Conservation (phyloP, 2,797 vertebrate genomes). For the Taenioides sp. region DNA sequence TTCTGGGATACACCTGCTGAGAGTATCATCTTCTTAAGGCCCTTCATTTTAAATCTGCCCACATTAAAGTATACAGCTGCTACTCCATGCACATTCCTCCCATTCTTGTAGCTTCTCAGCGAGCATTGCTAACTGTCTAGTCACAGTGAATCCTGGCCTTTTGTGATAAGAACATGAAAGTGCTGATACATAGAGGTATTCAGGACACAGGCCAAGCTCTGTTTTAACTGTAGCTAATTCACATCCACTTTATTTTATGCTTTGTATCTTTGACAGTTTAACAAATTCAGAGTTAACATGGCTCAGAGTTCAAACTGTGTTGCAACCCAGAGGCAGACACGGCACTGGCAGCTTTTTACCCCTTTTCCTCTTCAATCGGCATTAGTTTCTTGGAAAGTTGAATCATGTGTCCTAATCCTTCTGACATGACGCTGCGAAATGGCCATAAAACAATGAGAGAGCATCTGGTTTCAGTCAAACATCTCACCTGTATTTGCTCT, state of each 20-base stretch:
- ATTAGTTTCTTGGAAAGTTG: constrained; percentile 30
- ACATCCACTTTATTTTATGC: constrained; percentile 14
- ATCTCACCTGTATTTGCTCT: constrained; percentile 58
- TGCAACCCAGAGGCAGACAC: constrained; percentile 22
- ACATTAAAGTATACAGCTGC: constrained; percentile 34
- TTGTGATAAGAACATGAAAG: constrained; percentile 69
- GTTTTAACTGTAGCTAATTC: constrained; percentile 23
- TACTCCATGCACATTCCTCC: constrained; percentile 62
- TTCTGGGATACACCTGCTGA: not conserved
- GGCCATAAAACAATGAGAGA: constrained; percentile 18
- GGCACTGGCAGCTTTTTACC: constrained; percentile 20
- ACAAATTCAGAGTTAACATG: constrained; percentile 22
- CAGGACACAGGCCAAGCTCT: constrained; percentile 56
- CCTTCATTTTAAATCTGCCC: not conserved
- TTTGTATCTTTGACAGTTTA: constrained; percentile 16
- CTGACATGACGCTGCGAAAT: constrained; percentile 44
- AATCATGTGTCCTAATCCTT: constrained; percentile 35
- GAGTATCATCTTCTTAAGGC: constrained; percentile 6
- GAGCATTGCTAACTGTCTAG: constrained; percentile 43
- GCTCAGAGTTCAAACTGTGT: constrained; percentile 16
- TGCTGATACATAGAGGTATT: constrained; percentile 48
- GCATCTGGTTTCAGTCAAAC: constrained; percentile 55
- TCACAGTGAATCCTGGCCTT: constrained; percentile 44
- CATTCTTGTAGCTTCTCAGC: constrained; percentile 62
- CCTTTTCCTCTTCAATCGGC: constrained; percentile 29